Conservation (phyloP, 37 sponge, comb jelly and placozoan species). For the Agelas oroides region DNA sequence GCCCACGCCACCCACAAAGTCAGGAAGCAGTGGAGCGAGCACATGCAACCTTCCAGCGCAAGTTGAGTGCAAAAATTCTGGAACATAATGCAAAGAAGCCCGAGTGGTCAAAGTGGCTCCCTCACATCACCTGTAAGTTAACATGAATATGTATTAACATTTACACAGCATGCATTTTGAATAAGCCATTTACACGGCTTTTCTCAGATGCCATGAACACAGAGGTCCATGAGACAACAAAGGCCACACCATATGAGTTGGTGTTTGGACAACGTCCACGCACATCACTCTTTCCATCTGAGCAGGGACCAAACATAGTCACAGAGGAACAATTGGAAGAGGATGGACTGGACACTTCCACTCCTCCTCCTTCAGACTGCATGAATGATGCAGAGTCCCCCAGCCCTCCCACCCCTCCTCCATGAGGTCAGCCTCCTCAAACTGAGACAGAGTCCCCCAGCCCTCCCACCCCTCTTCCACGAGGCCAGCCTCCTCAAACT, state of each 20-base stretch:
- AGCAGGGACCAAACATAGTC: too few species aligned
- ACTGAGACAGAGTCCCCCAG: background rate
- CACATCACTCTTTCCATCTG: too few species aligned
- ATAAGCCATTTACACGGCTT: background rate
- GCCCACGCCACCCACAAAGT: conserved; percentile 48
- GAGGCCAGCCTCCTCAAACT: background rate
- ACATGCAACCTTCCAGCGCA: conserved; percentile 42
- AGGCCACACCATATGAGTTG: conserved; percentile 54
- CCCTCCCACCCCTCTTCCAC: background rate
- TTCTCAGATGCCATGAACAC: conserved; percentile 52
- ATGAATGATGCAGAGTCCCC: too few species aligned
- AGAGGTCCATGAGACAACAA: conserved; percentile 58
- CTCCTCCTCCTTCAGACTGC: too few species aligned
- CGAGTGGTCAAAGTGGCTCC: conserved; percentile 29
- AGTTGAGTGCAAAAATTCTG: conserved; percentile 38
- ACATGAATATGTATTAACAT: too few species aligned
- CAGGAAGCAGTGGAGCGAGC: conserved; percentile 55
- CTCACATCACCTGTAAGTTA: conserved; percentile 50
- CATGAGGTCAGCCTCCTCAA: background rate
- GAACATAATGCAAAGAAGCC: conserved; percentile 12
- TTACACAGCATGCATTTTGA: too few species aligned
- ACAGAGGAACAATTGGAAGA: too few species aligned
- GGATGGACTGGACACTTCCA: too few species aligned
- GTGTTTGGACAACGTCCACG: conserved; percentile 54
- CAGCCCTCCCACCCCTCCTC: background rate